phyloP scores from a whole-genome alignment of 1,140 invertebrate genomes.

The Littorina saxatilis region DNA sequence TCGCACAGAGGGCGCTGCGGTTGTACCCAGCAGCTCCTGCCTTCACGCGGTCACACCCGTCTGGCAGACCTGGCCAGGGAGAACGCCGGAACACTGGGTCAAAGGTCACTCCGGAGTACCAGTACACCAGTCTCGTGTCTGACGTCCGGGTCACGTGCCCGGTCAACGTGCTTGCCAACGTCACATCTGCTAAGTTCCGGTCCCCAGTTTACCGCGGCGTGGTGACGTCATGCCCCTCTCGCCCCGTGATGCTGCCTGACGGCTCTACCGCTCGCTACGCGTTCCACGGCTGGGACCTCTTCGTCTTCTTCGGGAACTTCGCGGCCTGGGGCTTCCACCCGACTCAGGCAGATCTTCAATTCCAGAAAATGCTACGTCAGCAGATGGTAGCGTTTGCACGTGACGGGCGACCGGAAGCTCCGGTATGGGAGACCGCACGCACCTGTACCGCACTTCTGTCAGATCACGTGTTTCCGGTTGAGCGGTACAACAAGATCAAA shows the following conservation, averaged over 20 bases:
- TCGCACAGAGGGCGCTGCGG: slow-evolving; percentile 43
- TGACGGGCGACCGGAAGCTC: slow-evolving; percentile 49
- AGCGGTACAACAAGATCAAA: slow-evolving; percentile 23
- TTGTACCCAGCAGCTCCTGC: slow-evolving; percentile 44
- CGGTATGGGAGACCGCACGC: slow-evolving; percentile 46
- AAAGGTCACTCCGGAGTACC: slow-evolving; percentile 44
- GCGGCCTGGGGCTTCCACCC: slow-evolving; percentile 49
- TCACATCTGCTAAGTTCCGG: slow-evolving; percentile 36
- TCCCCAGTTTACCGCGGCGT: slow-evolving; percentile 58
- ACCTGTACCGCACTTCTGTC: slow-evolving; percentile 43
- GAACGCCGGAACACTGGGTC: too few species aligned
- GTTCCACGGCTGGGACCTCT: slow-evolving; percentile 61
- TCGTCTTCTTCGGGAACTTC: slow-evolving; percentile 63
- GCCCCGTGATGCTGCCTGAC: slow-evolving; percentile 51
- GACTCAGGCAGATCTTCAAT: slow-evolving; percentile 47
- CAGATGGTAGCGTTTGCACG: slow-evolving; percentile 57
- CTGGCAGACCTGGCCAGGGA: too few species aligned
- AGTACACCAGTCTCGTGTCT: slow-evolving; percentile 53
- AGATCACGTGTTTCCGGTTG: slow-evolving; percentile 14
- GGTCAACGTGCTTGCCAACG: slow-evolving; percentile 46
- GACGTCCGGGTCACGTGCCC: slow-evolving; percentile 55
- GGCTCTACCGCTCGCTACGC: slow-evolving; percentile 41
- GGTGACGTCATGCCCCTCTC: slow-evolving; percentile 51
- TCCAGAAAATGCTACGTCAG: slow-evolving; percentile 50
- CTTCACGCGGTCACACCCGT: too few species aligned